Evolutionary conservation across 2,113 vertebrate species (phyloP), one percentile per base, ranked within the genome.

Genomic region (Aspidoscelis tigris): DNA sequence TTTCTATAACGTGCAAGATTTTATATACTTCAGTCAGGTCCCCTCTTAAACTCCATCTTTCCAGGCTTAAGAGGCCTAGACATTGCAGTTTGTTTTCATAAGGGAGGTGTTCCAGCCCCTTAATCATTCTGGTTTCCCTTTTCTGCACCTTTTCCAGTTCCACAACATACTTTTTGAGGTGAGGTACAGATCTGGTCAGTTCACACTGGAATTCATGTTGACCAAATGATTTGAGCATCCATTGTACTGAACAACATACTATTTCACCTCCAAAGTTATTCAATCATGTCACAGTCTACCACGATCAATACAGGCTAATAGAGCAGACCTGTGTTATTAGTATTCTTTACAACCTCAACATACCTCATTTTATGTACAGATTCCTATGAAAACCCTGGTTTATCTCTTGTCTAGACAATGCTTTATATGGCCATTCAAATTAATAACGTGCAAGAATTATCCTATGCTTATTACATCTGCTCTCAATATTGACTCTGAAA

Each of bases 401-500:
- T 94, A 89, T 95, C 88, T 95, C 95, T 95, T 95, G 96, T 96
- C 95, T 94, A 96, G 95, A 96, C 95, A 95, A 96, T 95, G 87
- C 94, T 91, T 93, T 95, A 95, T 94, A 95, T 82, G 92, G 93
- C 87, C 91, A 94, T 95, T 96, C 95, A 95, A 96, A 96, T 96
- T 95, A 96, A 96, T 96, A 96, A 96, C 89, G 92, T 95, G 93
- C 87, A 93, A 95, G 94, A 96, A 96, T 96, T 96, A 95, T 95
- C 95, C 91, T 95, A 95, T 89, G 91, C 91, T 95, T 96, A 96
- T 96, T 96, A 94, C 96, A 96, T 94, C 95, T 96, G 95, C 95
- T 93, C 94, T 96, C 93, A 91, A 86, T 96, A 96, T 96, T 96
- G 95, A 96, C 96, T 97, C 93, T 96, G 94, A 93, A 97, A 97